phyloP scores from a whole-genome alignment of 2,113 vertebrate genomes.

The Pteropus alecto region DNA sequence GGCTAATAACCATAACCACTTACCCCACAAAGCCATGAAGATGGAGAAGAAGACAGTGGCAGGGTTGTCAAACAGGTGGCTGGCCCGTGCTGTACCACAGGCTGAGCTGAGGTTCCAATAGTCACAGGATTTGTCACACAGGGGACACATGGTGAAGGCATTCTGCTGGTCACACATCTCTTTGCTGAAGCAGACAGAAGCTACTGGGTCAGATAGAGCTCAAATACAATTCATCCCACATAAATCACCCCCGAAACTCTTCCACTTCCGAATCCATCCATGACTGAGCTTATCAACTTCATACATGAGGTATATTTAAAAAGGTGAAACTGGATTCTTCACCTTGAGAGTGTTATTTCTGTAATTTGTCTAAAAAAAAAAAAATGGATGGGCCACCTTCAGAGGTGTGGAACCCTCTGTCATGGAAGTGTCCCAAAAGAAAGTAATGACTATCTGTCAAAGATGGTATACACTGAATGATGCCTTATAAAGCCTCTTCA shows the following conservation, averaged over 20 bases:
- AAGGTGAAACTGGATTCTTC: neutral
- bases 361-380: neutral
- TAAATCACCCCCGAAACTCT: neutral
- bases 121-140: constrained; percentile 95
- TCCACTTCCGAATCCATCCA: neutral
- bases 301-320: neutral
- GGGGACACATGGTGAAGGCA: constrained; percentile 98
- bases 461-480: neutral
- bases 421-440: neutral
- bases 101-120: constrained; percentile 97
- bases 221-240: neutral
- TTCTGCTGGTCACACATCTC: constrained; percentile 95
- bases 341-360: neutral
- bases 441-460: neutral
- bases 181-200: constrained; percentile 82
- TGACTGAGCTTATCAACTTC: neutral
- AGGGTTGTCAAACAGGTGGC: constrained; percentile 98
- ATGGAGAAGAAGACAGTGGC: constrained; percentile 97
- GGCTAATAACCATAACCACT: constrained; percentile 56
- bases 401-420: neutral
- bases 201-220: neutral
- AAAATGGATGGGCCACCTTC: neutral
- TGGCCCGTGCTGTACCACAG: constrained; percentile 92
- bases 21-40: constrained; percentile 99
- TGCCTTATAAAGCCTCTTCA: neutral